These are phyloP conservation scores for Anomalospiza imberbis DNA, from an alignment of 2,797 vertebrate species.

Conservation along the genomic window DNA sequence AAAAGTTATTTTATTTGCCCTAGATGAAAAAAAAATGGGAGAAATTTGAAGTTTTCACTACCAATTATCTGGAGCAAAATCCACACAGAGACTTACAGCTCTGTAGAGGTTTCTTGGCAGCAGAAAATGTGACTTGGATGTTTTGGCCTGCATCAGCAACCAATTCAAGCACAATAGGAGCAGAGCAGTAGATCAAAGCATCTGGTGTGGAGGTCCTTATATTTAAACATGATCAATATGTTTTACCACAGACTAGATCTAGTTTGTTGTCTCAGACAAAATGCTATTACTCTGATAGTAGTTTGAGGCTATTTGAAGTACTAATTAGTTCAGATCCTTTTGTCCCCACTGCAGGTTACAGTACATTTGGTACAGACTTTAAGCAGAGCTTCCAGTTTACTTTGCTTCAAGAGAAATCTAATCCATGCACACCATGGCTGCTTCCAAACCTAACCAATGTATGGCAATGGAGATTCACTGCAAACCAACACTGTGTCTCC, in stretches of 20 bases:
- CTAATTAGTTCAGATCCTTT: background rate
- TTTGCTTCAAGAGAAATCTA: background rate
- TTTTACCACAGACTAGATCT: background rate
- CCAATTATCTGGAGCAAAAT: background rate
- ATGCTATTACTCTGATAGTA: background rate
- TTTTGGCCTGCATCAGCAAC: background rate
- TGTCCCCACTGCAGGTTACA: background rate
- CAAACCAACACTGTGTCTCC: background rate
- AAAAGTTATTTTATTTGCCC: background rate
- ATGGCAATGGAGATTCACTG: background rate
- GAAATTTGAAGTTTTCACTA: background rate
- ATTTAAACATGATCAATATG: background rate
- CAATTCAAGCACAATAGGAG: background rate
- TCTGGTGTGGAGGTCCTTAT: background rate
- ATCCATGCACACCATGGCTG: background rate
- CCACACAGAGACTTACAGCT: background rate
- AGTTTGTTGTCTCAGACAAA: background rate
- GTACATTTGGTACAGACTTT: background rate
- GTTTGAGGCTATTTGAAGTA: background rate
- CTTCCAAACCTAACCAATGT: background rate
- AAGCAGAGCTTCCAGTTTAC: background rate
- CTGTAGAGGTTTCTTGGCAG: background rate
- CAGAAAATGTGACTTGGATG: background rate
- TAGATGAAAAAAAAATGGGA: background rate
- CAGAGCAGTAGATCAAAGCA: background rate